A percentile compares a stretch with the other conserved stretches of the same genome.
Conservation (phyloP, 2,797 vertebrate species). For the Lateolabrax maculatus region DNA sequence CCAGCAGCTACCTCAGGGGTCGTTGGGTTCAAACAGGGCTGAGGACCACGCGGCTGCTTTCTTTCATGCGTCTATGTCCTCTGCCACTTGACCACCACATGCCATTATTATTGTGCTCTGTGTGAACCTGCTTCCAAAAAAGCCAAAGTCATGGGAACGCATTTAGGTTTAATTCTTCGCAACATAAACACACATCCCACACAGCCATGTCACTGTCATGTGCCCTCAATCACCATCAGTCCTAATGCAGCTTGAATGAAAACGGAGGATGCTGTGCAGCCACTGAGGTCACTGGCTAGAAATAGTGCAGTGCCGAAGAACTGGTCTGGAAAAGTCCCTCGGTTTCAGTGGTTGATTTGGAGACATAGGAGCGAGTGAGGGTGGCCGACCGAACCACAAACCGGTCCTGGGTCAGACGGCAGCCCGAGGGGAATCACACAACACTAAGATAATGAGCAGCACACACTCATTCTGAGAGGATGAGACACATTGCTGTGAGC, state of each 20-base stretch:
- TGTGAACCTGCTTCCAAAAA: constrained; percentile 70
- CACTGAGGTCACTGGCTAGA: constrained; percentile 40
- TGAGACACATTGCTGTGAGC: constrained; percentile 68
- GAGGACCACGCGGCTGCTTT: constrained; percentile 38
- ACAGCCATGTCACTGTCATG: constrained; percentile 7
- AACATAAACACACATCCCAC: constrained; percentile 44
- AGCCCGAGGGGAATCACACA: constrained; percentile 84
- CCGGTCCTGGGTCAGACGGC: constrained; percentile 63
- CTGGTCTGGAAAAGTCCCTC: constrained; percentile 90
- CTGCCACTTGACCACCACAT: constrained; percentile 64
- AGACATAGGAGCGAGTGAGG: constrained; percentile 77
- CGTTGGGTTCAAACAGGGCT: constrained; percentile 10
- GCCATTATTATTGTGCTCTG: constrained; percentile 57
- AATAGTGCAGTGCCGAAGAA: constrained; percentile 36
- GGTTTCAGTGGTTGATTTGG: constrained; percentile 74
- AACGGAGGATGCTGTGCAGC: constrained; percentile 14
- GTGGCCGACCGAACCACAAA: constrained; percentile 79
- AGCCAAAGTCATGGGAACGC: constrained; percentile 46
- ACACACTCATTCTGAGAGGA: constrained; percentile 85
- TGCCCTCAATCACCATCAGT: constrained; percentile 19
- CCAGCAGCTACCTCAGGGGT: neutral
- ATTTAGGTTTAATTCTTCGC: constrained; percentile 29
- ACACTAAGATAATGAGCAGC: constrained; percentile 71
- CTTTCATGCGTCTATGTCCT: constrained; percentile 50
- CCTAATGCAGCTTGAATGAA: constrained; percentile 34